phyloP scores from a whole-genome alignment of 2,113 vertebrate genomes.

The Colinus virginianus region DNA sequence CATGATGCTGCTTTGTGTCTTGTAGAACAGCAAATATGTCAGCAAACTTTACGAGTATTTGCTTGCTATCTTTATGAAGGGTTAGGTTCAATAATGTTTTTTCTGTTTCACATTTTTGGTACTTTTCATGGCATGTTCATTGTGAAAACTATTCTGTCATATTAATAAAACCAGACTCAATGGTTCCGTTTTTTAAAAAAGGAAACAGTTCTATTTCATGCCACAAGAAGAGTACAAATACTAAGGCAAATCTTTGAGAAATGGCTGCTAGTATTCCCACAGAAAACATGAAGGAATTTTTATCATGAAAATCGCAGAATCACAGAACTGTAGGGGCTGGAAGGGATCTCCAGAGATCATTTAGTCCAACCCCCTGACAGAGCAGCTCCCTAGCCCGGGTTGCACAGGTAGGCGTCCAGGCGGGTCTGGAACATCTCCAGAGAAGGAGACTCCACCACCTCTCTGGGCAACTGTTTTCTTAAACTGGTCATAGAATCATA shows the following conservation, averaged over 20 bases:
- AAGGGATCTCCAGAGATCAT: no score
- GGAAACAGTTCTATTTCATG: background rate
- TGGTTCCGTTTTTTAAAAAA: fast-evolving
- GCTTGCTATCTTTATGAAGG: background rate
- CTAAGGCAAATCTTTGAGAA: background rate
- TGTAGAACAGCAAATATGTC: background rate
- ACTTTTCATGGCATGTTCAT: background rate
- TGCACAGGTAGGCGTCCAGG: no score
- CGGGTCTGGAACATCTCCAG: no score
- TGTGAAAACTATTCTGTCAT: background rate
- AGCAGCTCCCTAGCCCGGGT: no score
- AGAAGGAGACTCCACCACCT: no score
- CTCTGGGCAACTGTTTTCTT: background rate
- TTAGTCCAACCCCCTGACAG: no score
- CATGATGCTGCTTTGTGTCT: background rate
- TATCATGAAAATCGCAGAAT: background rate
- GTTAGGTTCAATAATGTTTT: background rate
- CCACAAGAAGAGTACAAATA: background rate
- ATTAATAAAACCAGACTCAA: background rate
- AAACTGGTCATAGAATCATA: background rate
- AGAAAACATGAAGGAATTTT: background rate
- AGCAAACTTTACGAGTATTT: background rate
- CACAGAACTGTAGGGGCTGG: no score
- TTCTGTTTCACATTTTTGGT: background rate
- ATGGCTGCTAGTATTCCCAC: background rate